Conservation (phyloP, 1,140 invertebrate species). For the Pogonomyrmex californicus region DNA sequence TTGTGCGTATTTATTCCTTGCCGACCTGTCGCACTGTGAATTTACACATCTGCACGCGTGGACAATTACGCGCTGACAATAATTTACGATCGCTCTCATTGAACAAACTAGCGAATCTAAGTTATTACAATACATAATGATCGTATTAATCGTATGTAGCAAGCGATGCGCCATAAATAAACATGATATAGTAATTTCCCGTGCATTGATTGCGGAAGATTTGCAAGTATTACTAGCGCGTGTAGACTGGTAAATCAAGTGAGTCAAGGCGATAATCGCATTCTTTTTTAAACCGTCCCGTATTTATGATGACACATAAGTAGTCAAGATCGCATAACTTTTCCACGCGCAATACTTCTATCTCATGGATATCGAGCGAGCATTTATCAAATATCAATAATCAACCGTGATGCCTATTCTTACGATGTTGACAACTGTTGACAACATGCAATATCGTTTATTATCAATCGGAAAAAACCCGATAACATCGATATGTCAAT, state of each 20-base stretch:
- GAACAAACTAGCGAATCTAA: conserved; percentile 36
- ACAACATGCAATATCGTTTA: neutral
- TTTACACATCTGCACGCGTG: conserved; percentile 33
- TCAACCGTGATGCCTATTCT: neutral
- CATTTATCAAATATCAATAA: conserved; percentile 29
- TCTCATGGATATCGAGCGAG: neutral
- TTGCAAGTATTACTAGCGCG: conserved; percentile 15
- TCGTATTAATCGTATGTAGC: conserved; percentile 53
- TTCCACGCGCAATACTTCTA: conserved; percentile 21
- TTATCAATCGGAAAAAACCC: neutral
- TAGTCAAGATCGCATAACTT: conserved; percentile 26
- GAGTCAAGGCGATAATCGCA: conserved; percentile 29
- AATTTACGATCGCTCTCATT: conserved; percentile 10
- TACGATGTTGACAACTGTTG: too few species aligned
- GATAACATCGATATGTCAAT: neutral
- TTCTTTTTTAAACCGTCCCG: neutral
- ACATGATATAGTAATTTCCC: conserved; percentile 21
- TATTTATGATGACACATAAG: conserved; percentile 45
- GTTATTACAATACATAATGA: conserved; percentile 57
- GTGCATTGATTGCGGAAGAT: conserved; percentile 41
- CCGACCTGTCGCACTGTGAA: neutral
- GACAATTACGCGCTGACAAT: conserved; percentile 55
- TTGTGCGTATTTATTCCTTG: conserved; percentile 19
- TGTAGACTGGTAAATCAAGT: conserved; percentile 45
- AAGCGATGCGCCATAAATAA: conserved; percentile 38